Conservation (phyloP, 2,888 invertebrate genomes). For the Hipparchia semele region DNA sequence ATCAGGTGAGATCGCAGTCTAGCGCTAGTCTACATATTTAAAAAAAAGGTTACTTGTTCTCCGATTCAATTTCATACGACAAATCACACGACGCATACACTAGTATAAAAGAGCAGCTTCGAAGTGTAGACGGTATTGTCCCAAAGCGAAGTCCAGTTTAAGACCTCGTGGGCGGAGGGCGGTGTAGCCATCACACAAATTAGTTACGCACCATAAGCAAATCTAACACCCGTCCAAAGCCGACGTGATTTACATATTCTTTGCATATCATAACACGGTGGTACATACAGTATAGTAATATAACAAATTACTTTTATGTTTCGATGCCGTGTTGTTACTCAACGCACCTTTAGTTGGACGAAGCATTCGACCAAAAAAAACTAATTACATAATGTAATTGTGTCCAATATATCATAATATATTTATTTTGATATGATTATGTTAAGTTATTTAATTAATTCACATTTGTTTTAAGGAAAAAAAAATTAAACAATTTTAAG, state of each 20-base stretch:
- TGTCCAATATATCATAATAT: too few relatives aligned
- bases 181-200: conserved; percentile 39
- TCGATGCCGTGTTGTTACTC: not conserved
- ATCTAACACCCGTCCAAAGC: conserved; percentile 29
- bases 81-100: not conserved
- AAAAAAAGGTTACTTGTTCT: too few relatives aligned
- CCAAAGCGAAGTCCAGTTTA: conserved; percentile 19
- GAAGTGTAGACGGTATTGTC: conserved; percentile 10
- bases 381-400: too few relatives aligned
- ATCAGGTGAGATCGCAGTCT: too few relatives aligned
- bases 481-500: too few relatives aligned
- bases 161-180: conserved; percentile 35
- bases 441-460: too few relatives aligned
- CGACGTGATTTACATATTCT: conserved; percentile 35
- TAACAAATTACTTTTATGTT: conserved; percentile 8
- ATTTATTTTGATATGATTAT: too few relatives aligned
- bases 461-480: too few relatives aligned
- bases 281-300: not conserved
- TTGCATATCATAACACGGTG: conserved; percentile 12
- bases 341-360: not conserved
- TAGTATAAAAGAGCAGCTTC: not conserved
- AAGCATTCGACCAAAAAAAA: too few relatives aligned
- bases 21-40: too few relatives aligned
- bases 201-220: conserved; percentile 37
- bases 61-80: not conserved